Evolutionary conservation across 1,140 invertebrate species (phyloP), one percentile per base, ranked within the genome.

Genomic region (Tetramorium alpestre): DNA sequence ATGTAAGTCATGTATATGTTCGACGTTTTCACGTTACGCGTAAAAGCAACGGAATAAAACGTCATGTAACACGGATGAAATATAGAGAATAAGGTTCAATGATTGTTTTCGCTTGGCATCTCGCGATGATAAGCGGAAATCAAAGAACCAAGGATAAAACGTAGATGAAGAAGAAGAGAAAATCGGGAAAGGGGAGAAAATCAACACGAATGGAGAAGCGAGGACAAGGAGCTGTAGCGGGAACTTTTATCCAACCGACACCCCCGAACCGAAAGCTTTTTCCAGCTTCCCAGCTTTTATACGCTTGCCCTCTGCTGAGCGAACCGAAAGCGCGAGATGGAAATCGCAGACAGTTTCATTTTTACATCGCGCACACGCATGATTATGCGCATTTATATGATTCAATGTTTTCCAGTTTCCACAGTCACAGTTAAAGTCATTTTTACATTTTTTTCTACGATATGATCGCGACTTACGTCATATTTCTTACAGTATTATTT

Each of bases 221-320:
- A 54, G 65, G 80, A 88, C 88, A 85, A 80, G 91, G 85, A 92
- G 91, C 91, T 92, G 89, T 90, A 91, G 88, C 67, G 73, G 77
- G 90, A 93, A 93, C 88, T 93, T 93, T 93, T 92, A 93, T 92
- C 89, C 92, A 86, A 88, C 86, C 70, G 73, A 81, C 81, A 89
- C 58, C 89, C 88, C 67, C 90, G 86, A 88, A 69, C 76, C 75
- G 84, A 91, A 93, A 92, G 90, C 91, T 92, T 92, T 93, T 91
- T 89, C 89, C 86, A 93, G 92, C 92, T 93, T 92, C 90, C 88
- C 85, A 93, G 91, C 92, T 93, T 93, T 92, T 90, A 91, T 88
- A 91, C 87, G 85, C 85, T 93, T 89, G 89, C 87, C 76, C 90
- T 92, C 87, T 87, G 75, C 72, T 65, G 70, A 69, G 33, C 33